Base-by-base conservation (phyloP, 2,888 invertebrate genomes). In the Cyaniris semiargus region DNA sequence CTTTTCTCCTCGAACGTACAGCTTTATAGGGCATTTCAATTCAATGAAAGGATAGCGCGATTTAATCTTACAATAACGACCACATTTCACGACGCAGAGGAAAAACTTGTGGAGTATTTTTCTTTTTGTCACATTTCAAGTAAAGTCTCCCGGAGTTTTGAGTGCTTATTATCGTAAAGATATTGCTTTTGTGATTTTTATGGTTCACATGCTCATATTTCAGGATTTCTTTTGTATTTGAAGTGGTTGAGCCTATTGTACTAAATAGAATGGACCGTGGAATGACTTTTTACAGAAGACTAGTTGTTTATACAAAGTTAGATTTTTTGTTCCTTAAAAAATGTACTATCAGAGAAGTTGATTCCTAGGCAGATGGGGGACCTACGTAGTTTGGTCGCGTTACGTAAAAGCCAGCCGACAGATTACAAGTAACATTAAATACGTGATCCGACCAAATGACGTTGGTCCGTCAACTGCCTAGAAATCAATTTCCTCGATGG, bases 21-120 rank as follows among this genome's bases (percentile, higher is more conserved):
- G 44, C 72, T 72, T 48, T 53, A 74, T 53, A 27, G 53, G 71
- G 18, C 53, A 53, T 53, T 53, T 74, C 53, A 18, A 74, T 74
- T 53, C 18, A 53, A 74, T 27, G 48, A 72, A 48, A 53, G 74
- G 74, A 74, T 27, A 74, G 74, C 74, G 74, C 74, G 48, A 74
- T 74, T 74, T 74, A 74, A 74, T 74, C 53, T 74, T 74, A 74
- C 23, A 74, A 53, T 74, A 74, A 53, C 74, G 74, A 53, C 53
- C 74, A 48, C 53, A 48, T 74, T 74, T 74, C 74, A 74, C 53
- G 74, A 21, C 74, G 44, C 15, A 74, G 44, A 38, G 71, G 71
- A 38, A 71, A 74, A 74, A 48, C 74, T 53, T 74, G 27, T 53
- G 74, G 48, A 74, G 74, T 74, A 74, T 74, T 74, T 74, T 74